Evolutionary conservation across 2,113 vertebrate genomes (phyloP), one percentile per base, ranked within the genome.

Genomic region (Lamprologus ornatipinnis): DNA sequence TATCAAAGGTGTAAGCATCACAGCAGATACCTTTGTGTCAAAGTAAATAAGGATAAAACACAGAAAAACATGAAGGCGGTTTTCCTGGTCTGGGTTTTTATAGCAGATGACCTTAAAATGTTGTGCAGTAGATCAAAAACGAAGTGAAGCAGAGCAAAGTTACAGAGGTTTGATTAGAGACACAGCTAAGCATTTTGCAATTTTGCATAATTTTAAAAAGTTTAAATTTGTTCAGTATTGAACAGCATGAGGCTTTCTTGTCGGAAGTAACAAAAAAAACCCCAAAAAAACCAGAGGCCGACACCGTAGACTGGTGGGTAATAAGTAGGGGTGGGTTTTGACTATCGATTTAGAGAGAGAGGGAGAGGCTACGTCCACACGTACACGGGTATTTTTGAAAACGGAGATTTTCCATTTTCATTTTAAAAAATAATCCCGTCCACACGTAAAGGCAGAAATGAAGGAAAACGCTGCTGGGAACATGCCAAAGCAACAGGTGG

Each of bases 201-300:
- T 54, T 54, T 23, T 54, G 10, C n/a, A 54, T 6, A 51, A 54
- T 2, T 54, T 54, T 23, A 54, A 54, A 7, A 55, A 23, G 11
- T 55, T 23, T 23, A 23, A 23, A 55, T 55, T 55, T 55, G 11
- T 55, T 55, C 53, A 55, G 53, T 55, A 7, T 55, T 55, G 21
- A 23, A 55, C 11, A 55, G 53, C 21, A 49, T 49, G 17, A 49
- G 45, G 45, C 45, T 49, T 49, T 49, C 45, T 8, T 49, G 45
- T 49, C 0, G 4, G 45, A 49, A 49, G 45, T 49, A 21, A 54
- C 1, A 4, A 21, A 10, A 10, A 5, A 7, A 1, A 0, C 2
- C 10, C 2, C 1, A 0, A 51, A 19, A 51, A 9, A 9, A 5
- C 1, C n/a, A 6, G 51, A 0, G 2, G 2, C n/a, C 0, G 3